These are phyloP conservation scores for Lates japonicus DNA, from an alignment of 2,797 vertebrate species.

Conservation along the genomic window DNA sequence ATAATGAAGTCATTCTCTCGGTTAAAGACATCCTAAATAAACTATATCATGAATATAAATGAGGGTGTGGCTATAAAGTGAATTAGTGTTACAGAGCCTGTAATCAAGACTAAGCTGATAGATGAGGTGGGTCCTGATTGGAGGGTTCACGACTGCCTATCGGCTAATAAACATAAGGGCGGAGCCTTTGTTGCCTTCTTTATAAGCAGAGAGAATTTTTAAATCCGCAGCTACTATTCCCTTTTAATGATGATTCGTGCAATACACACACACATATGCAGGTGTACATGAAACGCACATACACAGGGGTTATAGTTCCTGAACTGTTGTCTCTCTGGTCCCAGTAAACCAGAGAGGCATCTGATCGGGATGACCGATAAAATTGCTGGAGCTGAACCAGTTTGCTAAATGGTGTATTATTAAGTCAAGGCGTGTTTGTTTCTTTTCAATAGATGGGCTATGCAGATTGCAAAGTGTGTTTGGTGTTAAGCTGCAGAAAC, in stretches of 20 bases:
- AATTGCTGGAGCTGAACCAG: no score
- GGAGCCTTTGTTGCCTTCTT: conserved; percentile 64
- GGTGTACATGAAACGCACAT: no score
- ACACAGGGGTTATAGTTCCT: no score
- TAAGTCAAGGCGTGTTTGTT: no score
- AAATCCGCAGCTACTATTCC: conserved; percentile 12
- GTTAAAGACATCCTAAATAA: conserved; percentile 46
- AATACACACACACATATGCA: background rate
- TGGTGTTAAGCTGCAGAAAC: no score
- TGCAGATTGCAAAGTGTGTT: no score
- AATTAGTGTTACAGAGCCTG: conserved; percentile 29
- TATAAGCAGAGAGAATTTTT: conserved; percentile 49
- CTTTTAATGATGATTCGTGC: conserved; percentile 40
- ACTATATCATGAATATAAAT: conserved; percentile 34
- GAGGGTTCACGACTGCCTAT: conserved; percentile 49
- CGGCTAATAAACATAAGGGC: conserved; percentile 68
- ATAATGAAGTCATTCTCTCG: conserved; percentile 27
- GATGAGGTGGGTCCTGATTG: conserved; percentile 51
- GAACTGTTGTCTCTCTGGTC: no score
- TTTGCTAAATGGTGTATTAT: no score
- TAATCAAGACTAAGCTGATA: conserved; percentile 48
- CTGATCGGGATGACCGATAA: no score
- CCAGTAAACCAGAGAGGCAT: no score
- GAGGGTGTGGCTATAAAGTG: conserved; percentile 40
- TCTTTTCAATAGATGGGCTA: no score